These are phyloP conservation scores for Erythrolamprus reginae DNA, from an alignment of 2,113 vertebrate genomes.

Conservation along the genomic window DNA sequence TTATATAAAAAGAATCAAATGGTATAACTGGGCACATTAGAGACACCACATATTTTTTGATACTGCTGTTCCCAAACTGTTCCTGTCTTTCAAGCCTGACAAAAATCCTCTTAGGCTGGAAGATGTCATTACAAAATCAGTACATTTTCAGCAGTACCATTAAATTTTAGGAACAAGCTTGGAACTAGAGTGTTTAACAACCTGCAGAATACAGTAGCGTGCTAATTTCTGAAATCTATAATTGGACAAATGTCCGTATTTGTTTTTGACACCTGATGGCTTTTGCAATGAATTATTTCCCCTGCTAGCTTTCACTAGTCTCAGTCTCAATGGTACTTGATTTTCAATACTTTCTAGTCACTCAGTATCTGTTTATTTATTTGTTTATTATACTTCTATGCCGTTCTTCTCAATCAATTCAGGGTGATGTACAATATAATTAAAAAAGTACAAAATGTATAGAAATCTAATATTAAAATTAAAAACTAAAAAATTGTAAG, in stretches of 20 bases:
- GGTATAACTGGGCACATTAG: not conserved
- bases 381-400: no score
- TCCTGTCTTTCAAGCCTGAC: not conserved
- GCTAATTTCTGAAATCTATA: not conserved
- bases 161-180: not conserved
- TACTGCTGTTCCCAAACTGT: not conserved
- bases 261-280: not conserved
- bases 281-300: not conserved
- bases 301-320: not conserved
- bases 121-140: not conserved
- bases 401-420: no score
- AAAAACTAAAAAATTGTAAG: no score
- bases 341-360: not conserved
- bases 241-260: not conserved
- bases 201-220: not conserved
- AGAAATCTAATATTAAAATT: no score
- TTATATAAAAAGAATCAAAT: not conserved
- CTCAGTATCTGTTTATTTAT: not conserved
- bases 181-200: not conserved
- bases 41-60: not conserved
- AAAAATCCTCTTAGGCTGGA: not conserved
- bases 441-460: no score
- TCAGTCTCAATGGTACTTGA: not conserved
- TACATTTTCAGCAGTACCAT: not conserved
- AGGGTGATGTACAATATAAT: no score